Percentiles rank a stretch among this genome's conserved stretches.
These are phyloP conservation scores for Trimorus sp. DNA, from an alignment of 2,888 invertebrate species.

Conservation along the genomic window DNA sequence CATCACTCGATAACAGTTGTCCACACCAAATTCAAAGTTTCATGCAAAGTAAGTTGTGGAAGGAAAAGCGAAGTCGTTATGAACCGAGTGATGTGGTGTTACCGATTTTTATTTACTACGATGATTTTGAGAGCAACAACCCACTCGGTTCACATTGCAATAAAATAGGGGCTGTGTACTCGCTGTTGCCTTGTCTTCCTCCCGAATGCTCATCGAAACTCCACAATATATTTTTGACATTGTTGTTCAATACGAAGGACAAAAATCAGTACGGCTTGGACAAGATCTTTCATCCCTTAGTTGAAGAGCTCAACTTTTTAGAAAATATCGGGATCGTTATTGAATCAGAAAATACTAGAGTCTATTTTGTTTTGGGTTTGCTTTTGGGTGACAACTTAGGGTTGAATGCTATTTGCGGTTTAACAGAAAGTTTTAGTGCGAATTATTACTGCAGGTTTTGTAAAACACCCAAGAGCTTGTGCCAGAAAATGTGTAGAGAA, in stretches of 20 bases:
- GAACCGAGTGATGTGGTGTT: slow-evolving; percentile 37
- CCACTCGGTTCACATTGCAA: slow-evolving; percentile 47
- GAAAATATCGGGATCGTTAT: slow-evolving; percentile 43
- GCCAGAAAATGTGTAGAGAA: slow-evolving; percentile 17
- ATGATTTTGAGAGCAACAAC: slow-evolving; percentile 58
- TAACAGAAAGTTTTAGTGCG: slow-evolving; percentile 25
- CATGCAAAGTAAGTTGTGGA: slow-evolving; percentile 47
- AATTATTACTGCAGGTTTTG: slow-evolving; percentile 33
- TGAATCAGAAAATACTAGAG: slow-evolving; percentile 2
- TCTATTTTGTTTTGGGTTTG: slow-evolving; percentile 11
- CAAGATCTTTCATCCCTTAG: slow-evolving; percentile 38
- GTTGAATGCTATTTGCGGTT: slow-evolving; percentile 30
- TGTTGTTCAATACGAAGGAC: slow-evolving; percentile 43
- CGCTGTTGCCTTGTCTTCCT: slow-evolving; percentile 32
- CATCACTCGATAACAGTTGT: background rate
- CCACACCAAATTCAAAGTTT: slow-evolving; percentile 36
- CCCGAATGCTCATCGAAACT: slow-evolving; percentile 39
- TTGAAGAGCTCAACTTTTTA: slow-evolving; percentile 59
- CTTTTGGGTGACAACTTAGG: slow-evolving; percentile 33
- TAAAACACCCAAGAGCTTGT: slow-evolving; percentile 13
- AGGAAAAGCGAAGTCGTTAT: slow-evolving; percentile 25
- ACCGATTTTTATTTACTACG: slow-evolving; percentile 59
- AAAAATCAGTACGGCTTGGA: slow-evolving; percentile 41
- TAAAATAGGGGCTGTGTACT: slow-evolving; percentile 7
- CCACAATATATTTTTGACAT: slow-evolving; percentile 51